Evolutionary conservation across 2,888 invertebrate species (phyloP), one percentile per base, ranked within the genome.

Genomic region (Machimus atricapillus): DNA sequence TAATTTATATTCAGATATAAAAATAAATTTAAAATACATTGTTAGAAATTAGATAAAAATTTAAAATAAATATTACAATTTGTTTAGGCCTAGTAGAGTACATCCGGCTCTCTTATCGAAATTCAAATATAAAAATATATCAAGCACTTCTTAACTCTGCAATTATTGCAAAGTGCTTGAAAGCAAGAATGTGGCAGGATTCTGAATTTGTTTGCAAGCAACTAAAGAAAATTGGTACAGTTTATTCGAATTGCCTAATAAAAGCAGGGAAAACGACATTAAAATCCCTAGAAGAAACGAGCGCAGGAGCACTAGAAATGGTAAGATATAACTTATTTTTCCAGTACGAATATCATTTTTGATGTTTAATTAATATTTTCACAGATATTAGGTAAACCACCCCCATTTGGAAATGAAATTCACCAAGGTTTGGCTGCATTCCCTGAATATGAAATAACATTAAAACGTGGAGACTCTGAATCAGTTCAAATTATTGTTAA

Each of bases 271-370:
- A 96, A 91, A 94, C 94, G 0, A 94, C 94, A 83, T 95, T 97
- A 90, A 93, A 94, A 90, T 92, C 94, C 85, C 91, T 97, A 37
- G 93, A 94, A 87, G 94, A 95, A 89, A 94, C 95, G 37, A 95
- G 96, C 92, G 96, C 96, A 1, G 93, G 96, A 90, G 95, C 96
- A 90, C 93, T 97, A 89, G 97, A 97, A 93, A 93, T 95, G 93
- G 95, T 95, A 90, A 90, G 89, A 52, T 52, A 52, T 14, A 16
- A 16, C 16, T 46, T 74, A 85, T n/a, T 81, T 89, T 73, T 88
- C 7, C 23, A 56, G 14, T 34, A 34, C 34, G 7, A 3, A 34
- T 16, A 8, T 8, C 19, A 27, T 43, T 43, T 43, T 37, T 76
- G 16, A n/a, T 40, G 34, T n/a, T 31, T 52, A 9, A 1, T 23